These are phyloP conservation scores for Acanthurus tractus DNA, from an alignment of 2,797 vertebrate genomes.

Conservation along the genomic window DNA sequence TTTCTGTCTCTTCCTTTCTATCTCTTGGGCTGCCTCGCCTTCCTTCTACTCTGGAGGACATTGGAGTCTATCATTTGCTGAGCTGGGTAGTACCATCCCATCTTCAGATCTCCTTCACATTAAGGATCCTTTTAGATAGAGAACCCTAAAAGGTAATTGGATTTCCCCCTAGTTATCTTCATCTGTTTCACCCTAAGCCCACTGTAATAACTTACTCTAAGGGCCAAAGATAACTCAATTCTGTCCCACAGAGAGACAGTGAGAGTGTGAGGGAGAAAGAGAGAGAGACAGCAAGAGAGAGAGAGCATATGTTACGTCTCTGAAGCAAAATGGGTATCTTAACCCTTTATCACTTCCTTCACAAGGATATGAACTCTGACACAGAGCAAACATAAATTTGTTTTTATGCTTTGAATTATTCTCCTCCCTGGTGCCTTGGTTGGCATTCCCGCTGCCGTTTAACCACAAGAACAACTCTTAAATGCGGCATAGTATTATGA, in stretches of 20 bases:
- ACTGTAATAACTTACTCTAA: conserved; percentile 99
- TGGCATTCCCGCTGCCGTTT: conserved; percentile 40
- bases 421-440: conserved; percentile 65
- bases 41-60: conserved; percentile 81
- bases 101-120: conserved; percentile 98
- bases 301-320: conserved; percentile 94
- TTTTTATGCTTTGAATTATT: conserved; percentile 95
- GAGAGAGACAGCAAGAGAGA: conserved; percentile 58
- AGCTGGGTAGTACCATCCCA: conserved; percentile 85
- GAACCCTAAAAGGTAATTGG: conserved; percentile 99
- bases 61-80: conserved; percentile 88
- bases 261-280: conserved; percentile 60
- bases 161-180: conserved; percentile 99
- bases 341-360: conserved; percentile 93
- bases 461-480: conserved; percentile 33
- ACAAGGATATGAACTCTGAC: conserved; percentile 94
- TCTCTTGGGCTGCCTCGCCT: conserved; percentile 63
- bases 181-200: conserved; percentile 95
- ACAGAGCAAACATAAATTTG: conserved; percentile 94
- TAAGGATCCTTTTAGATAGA: conserved; percentile 99
- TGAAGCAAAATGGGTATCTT: conserved; percentile 90
- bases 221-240: conserved; percentile 98
- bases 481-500: neutral
- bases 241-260: conserved; percentile 82
- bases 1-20: conserved; percentile 78